Evolutionary conservation across 2,888 invertebrate genomes (phyloP), one percentile per base, ranked within the genome.

Genomic region (Dicyrtoma fusca): DNA sequence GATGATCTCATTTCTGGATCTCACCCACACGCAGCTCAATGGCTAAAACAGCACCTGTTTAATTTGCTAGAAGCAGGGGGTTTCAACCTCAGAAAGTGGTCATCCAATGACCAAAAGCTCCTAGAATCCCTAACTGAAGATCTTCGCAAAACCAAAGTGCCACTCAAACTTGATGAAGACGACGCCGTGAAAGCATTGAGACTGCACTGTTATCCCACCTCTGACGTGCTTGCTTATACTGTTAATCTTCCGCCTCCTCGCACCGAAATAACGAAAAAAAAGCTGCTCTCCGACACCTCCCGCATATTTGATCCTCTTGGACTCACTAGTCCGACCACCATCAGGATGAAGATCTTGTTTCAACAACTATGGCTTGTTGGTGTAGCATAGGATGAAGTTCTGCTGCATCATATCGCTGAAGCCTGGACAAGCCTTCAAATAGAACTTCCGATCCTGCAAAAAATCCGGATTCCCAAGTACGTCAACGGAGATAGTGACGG

Each of bases 1-100:
- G 82, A 83, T 66, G 82, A 82, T 73, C 66, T 81, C 0, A 59
- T 81, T 21, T 64, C 76, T 14, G 81, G 81, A 13, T 74, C 74
- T 1, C 25, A 70, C 19, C 72, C 77, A 13, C 14, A 76, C 0
- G 74, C 75, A 10, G 78, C 79, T 0, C 14, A 74, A 8, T 8
- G 71, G 26, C 17, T 76, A 1, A 71, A 77, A 62, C 2, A 70
- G 2, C 59, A 78, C 47, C 42, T 81, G 3, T 59, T 63, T n/a
- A 19, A 59, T 11, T 25, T 79, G 8, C 47, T 79, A 10, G 19
- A 11, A 1, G 57, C 49, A 10, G 76, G 71, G 10, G 72, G 77
- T 4, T 77, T 81, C 42, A 23, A 62, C n/a, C 65, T 81, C 4
- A 51, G 75, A 5, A 81, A 82, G 71, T 82, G 81, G 80, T 19